Conservation (phyloP, 35 echinoderm and acorn worm species). For the Apostichopus parvimensis region DNA sequence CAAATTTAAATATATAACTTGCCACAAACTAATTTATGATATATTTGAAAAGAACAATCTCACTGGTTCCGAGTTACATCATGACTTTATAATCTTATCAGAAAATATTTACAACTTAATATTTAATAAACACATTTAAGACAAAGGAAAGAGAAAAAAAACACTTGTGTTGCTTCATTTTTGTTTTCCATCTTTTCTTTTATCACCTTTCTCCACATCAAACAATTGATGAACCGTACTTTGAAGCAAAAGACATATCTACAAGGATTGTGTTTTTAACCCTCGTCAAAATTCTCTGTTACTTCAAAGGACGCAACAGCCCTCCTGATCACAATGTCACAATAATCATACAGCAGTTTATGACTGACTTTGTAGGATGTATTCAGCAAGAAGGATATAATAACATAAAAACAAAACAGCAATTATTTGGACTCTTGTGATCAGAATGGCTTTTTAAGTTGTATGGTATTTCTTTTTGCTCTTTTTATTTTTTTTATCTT, state of each 20-base stretch:
- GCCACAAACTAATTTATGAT: too few species aligned
- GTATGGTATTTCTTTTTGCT: background rate
- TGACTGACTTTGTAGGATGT: too few species aligned
- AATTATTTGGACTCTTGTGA: background rate
- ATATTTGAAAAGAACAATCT: too few species aligned
- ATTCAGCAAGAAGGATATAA: background rate
- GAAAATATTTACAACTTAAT: too few species aligned
- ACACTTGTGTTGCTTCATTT: background rate
- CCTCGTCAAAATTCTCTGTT: background rate
- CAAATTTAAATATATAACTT: too few species aligned
- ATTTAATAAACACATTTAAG: background rate
- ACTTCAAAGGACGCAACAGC: background rate
- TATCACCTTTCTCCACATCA: background rate
- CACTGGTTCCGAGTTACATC: too few species aligned
- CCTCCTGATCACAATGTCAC: background rate
- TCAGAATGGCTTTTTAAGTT: background rate
- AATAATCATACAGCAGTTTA: too few species aligned
- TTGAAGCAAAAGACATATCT: background rate
- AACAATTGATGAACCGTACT: background rate
- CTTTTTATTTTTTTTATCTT: constrained; percentile 45
- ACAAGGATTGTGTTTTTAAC: too few species aligned
- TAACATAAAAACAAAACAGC: background rate
- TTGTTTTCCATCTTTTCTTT: background rate
- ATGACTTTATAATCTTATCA: too few species aligned
- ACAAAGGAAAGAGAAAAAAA: background rate